Conservation (phyloP, 2,113 vertebrate species). For the Pterophyllum scalare region DNA sequence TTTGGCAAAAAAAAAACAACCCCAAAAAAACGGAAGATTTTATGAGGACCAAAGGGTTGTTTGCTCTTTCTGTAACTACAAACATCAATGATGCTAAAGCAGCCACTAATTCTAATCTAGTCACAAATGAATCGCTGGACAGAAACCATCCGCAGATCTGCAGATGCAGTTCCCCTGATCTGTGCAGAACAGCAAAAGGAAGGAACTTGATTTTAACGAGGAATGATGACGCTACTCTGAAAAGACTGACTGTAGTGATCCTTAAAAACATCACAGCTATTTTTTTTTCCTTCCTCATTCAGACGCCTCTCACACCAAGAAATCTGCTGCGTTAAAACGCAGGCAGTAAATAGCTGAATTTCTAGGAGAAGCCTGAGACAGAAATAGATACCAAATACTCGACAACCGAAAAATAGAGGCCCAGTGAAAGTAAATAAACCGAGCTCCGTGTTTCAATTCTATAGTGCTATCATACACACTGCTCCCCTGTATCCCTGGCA, state of each 20-base stretch:
- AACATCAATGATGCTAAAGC: not conserved
- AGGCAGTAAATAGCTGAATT: slow-evolving; percentile 50
- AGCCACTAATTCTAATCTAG: slow-evolving; percentile 1
- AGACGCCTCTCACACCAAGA: slow-evolving; percentile 18
- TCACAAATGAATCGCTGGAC: slow-evolving; percentile 35
- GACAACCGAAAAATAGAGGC: slow-evolving; percentile 13
- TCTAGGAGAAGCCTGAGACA: slow-evolving; percentile 29
- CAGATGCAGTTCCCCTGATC: slow-evolving; percentile 10
- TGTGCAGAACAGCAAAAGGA: slow-evolving; percentile 34
- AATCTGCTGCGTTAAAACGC: slow-evolving; percentile 44
- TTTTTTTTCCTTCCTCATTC: slow-evolving; percentile 18
- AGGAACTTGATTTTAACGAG: slow-evolving; percentile 43
- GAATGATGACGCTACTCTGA: slow-evolving; percentile 31
- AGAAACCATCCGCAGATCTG: slow-evolving; percentile 11
- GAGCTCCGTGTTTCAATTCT: slow-evolving; percentile 31
- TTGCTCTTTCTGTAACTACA: not conserved
- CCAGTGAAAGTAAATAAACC: slow-evolving; percentile 61
- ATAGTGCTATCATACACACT: slow-evolving; percentile 33
- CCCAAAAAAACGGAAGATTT: not conserved
- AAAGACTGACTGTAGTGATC: slow-evolving; percentile 7
- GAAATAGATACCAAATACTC: slow-evolving; percentile 61
- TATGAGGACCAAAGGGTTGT: not conserved
- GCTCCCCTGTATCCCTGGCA: slow-evolving; percentile 30
- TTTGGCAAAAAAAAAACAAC: slow-evolving; percentile 42
- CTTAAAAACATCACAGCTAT: slow-evolving; percentile 47